Percentiles rank a stretch among this genome's conserved stretches.
Evolutionary conservation across 2,113 vertebrate species (phyloP).

Genomic region (Malurus elegans): DNA sequence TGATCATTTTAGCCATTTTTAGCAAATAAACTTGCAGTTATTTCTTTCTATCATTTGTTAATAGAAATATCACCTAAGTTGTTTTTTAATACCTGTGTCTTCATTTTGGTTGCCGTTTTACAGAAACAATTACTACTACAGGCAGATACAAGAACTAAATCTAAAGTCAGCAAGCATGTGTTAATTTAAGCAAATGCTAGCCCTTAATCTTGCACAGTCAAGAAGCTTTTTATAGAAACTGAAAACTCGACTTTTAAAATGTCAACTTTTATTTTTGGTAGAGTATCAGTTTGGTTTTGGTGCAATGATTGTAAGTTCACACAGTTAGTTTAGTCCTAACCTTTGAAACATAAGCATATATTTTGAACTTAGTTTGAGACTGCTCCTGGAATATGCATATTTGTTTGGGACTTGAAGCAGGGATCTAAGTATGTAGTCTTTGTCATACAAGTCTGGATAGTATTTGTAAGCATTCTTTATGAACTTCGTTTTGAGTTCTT

Average conservation of each 20-base stretch:
- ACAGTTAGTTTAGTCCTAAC: background rate
- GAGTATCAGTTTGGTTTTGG: background rate
- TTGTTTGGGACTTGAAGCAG: background rate
- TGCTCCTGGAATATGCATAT: background rate
- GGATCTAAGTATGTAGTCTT: background rate
- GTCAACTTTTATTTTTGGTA: background rate
- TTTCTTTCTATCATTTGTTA: background rate
- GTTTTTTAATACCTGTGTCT: background rate
- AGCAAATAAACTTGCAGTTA: background rate
- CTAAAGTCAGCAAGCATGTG: background rate
- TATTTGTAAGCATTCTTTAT: background rate
- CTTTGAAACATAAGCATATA: background rate
- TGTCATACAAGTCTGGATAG: background rate
- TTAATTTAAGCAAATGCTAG: background rate
- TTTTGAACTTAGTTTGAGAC: background rate
- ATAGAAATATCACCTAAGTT: background rate
- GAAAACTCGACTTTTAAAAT: background rate
- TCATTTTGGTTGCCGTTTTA: background rate
- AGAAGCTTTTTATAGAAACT: background rate
- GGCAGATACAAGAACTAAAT: background rate
- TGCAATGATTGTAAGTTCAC: background rate
- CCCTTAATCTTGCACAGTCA: background rate
- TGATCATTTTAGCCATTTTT: background rate
- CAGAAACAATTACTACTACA: background rate
- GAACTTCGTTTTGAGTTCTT: background rate